Evolutionary conservation across 2,797 vertebrate species (phyloP), one percentile per base, ranked within the genome.

Genomic region (Pangasius djambal): DNA sequence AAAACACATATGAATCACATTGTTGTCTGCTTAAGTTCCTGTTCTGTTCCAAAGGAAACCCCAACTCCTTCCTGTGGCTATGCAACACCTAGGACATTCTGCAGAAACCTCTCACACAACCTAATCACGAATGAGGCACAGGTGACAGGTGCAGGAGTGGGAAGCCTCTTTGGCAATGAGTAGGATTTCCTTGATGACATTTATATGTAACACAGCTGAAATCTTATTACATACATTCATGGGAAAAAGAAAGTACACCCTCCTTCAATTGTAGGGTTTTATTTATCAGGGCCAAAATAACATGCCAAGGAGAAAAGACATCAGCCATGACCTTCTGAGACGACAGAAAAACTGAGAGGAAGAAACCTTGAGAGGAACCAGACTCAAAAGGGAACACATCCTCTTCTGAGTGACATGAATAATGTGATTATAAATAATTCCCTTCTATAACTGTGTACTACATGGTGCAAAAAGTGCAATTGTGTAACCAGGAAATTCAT

Each of bases 131-230:
- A 48, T 59, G 50, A 83, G 74, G 9, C 40, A 52, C n/a, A n/a
- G 85, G 13, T 61, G 70, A 44, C 25, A 75, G 52, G 57, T 31
- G 22, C 67, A 55, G 4, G 18, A 28, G 86, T 78, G 74, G n/a
- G n/a, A 86, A 28, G 16, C 16, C 16, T n/a, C 25, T n/a, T 2
- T 10, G 25, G 25, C 25, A 61, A 65, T 25, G 25, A 63, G 61
- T 63, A 63, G 28, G 10, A 63, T 9, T 63, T 63, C 25, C 25
- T 63, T 63, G 61, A 61, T 8, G 63, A 69, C 4, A 69, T 31
- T 16, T 69, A 65, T 65, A n/a, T 65, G n/a, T 65, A 78, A 79
- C 65, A 86, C 85, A 86, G 18, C n/a, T 44, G 52, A n/a, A 82
- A 82, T 13, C 57, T 13, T 75, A 25, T 48, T 28, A 70, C 69